Conservation (phyloP, 1,140 invertebrate species). For the Thaumetopoea pityocampa region DNA sequence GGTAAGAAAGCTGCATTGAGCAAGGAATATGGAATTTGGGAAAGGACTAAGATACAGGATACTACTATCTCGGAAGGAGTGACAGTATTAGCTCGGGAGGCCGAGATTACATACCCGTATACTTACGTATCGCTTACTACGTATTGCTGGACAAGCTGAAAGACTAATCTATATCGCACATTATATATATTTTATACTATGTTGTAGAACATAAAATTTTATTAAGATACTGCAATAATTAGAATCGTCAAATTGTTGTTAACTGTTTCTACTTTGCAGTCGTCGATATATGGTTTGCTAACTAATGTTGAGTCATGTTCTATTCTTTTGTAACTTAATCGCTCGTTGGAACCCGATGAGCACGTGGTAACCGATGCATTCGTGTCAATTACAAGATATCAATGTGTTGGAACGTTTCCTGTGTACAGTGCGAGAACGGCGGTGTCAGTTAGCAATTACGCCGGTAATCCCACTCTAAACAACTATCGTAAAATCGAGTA, state of each 20-base stretch:
- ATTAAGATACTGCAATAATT: conserved; percentile 1
- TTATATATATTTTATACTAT: too few species aligned
- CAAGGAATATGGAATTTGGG: too few species aligned
- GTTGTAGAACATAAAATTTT: too few species aligned
- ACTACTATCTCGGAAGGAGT: too few species aligned
- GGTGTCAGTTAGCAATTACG: conserved; percentile 26
- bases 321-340: conserved; percentile 13
- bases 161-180: too few species aligned
- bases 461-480: conserved; percentile 25
- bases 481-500: conserved; percentile 15
- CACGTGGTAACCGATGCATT: conserved; percentile 21
- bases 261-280: conserved; percentile 2
- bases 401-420: conserved; percentile 26
- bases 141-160: too few species aligned
- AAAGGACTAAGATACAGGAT: too few species aligned
- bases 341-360: conserved; percentile 16
- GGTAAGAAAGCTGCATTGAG: too few species aligned
- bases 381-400: conserved; percentile 33
- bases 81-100: too few species aligned
- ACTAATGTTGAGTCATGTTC: conserved; percentile 10
- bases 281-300: conserved; percentile 1
- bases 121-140: too few species aligned
- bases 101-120: too few species aligned
- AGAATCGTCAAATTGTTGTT: conserved; percentile 1
- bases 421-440: conserved; percentile 19